These are phyloP conservation scores for Perca flavescens DNA, from an alignment of 2,113 vertebrate species.

Conservation along the genomic window DNA sequence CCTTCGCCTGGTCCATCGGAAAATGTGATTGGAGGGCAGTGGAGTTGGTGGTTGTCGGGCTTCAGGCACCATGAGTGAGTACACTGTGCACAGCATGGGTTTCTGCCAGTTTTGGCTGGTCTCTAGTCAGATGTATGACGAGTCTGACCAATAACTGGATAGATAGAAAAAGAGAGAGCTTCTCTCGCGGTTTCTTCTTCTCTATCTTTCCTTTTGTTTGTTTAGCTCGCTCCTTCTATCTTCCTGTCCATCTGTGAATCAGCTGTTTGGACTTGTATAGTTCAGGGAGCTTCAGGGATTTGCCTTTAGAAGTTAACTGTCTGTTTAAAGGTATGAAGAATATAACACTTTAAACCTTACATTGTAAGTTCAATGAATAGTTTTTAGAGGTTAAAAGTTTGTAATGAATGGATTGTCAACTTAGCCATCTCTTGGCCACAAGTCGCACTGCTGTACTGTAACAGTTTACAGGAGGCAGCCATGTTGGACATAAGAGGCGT, in stretches of 20 bases:
- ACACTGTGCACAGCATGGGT: conserved; percentile 37
- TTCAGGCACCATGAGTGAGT: conserved; percentile 83
- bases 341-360: not conserved
- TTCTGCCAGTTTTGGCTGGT: conserved; percentile 21
- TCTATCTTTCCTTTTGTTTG: conserved; percentile 18
- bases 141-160: conserved; percentile 30
- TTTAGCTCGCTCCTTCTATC: not conserved
- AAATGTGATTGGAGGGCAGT: conserved; percentile 73
- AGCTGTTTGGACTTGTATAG: not conserved
- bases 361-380: not conserved
- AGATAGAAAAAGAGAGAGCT: not conserved
- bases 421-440: not conserved
- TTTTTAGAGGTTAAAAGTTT: not conserved
- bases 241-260: conserved; percentile 13
- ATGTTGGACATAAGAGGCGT: conserved; percentile 18
- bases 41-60: conserved; percentile 61
- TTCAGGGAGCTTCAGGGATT: not conserved
- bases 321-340: not conserved
- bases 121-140: conserved; percentile 2
- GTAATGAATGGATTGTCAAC: not conserved
- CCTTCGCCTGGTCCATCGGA: conserved; percentile 62
- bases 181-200: not conserved
- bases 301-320: not conserved
- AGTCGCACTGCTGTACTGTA: conserved; percentile 1
- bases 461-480: conserved; percentile 20